Conservation (phyloP, 1,140 invertebrate genomes). For the Cyrtorhinus lividipennis region DNA sequence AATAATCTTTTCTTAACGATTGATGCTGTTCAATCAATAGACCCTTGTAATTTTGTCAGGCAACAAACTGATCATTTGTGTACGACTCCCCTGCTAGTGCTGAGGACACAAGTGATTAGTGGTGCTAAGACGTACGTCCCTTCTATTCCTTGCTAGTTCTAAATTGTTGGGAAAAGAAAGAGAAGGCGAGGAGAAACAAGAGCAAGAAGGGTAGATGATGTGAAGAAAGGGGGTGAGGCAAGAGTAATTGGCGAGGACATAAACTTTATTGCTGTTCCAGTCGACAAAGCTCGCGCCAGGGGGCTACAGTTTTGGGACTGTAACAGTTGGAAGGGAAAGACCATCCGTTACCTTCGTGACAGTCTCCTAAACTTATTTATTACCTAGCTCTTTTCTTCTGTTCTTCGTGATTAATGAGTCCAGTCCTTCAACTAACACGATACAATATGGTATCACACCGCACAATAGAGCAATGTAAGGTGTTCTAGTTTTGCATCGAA, state of each 20-base stretch:
- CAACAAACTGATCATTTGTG: too few species aligned
- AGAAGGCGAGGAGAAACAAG: too few species aligned
- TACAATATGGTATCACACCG: not conserved
- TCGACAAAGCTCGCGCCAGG: conserved; percentile 4
- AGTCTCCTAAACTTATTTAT: not conserved
- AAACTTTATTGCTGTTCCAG: conserved; percentile 4
- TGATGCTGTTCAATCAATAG: too few species aligned
- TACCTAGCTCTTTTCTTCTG: not conserved
- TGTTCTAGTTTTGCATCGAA: too few species aligned
- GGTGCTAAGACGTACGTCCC: too few species aligned
- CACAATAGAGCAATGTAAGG: too few species aligned
- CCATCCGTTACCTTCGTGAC: conserved; percentile 1
- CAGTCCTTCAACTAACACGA: not conserved
- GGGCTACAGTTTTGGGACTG: not conserved
- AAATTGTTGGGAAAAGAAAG: too few species aligned
- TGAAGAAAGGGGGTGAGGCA: not conserved
- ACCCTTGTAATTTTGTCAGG: too few species aligned
- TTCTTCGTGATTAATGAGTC: not conserved
- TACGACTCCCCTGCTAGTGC: too few species aligned
- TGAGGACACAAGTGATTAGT: too few species aligned
- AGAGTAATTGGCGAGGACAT: conserved; percentile 2
- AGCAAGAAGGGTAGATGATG: not conserved
- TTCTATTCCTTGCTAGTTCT: too few species aligned
- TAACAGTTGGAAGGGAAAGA: not conserved
- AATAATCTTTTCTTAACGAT: too few species aligned